Evolutionary conservation across 2,113 vertebrate genomes (phyloP), one percentile per base, ranked within the genome.

Genomic region (Oryzias celebensis): DNA sequence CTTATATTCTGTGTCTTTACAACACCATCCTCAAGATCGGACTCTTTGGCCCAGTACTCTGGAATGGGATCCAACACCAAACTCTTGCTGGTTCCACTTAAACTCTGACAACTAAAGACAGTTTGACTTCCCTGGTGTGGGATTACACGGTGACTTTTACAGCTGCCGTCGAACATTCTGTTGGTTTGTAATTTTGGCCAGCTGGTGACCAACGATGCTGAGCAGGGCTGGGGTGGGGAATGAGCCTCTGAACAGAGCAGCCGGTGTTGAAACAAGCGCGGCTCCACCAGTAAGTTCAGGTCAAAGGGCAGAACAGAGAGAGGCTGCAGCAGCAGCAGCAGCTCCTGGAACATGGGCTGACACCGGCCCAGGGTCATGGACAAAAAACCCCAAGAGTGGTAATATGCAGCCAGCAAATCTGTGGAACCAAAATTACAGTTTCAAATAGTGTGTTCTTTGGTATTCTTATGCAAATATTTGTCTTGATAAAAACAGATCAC

Each of bases 361-460:
- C 94, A 96, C 31, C 86, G 91, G 0, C 88, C 88, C 42, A 94
- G 94, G 0, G 95, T 92, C 57, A 94, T 91, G 23, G 92, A 90
- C 73, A 99, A 87, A 90, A 99, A 97, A n/a, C 94, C 95, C 87
- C 93, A 95, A 0, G 94, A 94, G 68, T 97, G 95, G 85, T 98
- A 99, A 81, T 95, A 92, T 52, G 92, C 87, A 54, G 86, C 85
- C 62, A 98, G 87, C 58, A 96, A 90, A 81, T 95, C 97, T 98
- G 84, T 44, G 24, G 43, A 78, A 44, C 73, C n/a, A 51, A 8
- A 52, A 51, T 36, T 23, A 41, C 43, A 41, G 36, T 36, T 36
- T 36, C 10, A 43, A 36, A 68, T 10, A 66, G 8, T 6, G 4
- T 28, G 26, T 28, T 28, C 4, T 28, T 28, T 28, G 26, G 5